Base-by-base conservation (phyloP, 2,888 invertebrate species). In the Nephrocerus scutellatus region DNA sequence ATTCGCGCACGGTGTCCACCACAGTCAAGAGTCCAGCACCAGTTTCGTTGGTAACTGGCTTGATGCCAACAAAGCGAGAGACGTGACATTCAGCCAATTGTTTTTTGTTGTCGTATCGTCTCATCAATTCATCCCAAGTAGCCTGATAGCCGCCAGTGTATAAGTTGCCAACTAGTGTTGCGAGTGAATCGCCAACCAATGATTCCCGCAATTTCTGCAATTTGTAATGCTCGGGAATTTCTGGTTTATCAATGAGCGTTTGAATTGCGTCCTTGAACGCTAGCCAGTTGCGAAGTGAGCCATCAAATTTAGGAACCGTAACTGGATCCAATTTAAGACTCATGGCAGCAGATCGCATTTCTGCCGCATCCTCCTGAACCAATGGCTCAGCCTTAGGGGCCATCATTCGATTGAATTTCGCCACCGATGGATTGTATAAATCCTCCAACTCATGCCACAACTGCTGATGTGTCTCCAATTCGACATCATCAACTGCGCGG, bases 251-350 rank as follows among this genome's bases (percentile, higher is more conserved):
- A 3, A 30, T 30, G 20, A 30, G 30, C 12, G 20, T 30, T 20
- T 30, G 12, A 13, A 30, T 30, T 19, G 30, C 20, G 7, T 20
- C 30, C 20, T 30, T 30, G 8, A 30, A 30, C 20, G 19, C 30
- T 12, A 30, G 20, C 30, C 30, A 30, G 30, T 30, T 30, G 20
- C 30, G 31, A 21, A 31, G 31, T 15, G 22, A 31, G 22, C 31
- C 31, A 31, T 31, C 31, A 15, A 31, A 31, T 31, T 31, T 31
- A 2, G 31, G 22, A 2, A 31, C 13, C 3, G 31, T 31, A 21
- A 31, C 21, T 8, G 9, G 31, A 22, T 31, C 31, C 31, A 31
- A 31, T 22, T 31, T 22, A 4, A 31, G 15, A 31, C 15, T 15
- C 22, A 31, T 31, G 22, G 22, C 22, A 14, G 31, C 14, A 10